phyloP scores from a whole-genome alignment of 2,113 vertebrate genomes.

The Petromus typicus region DNA sequence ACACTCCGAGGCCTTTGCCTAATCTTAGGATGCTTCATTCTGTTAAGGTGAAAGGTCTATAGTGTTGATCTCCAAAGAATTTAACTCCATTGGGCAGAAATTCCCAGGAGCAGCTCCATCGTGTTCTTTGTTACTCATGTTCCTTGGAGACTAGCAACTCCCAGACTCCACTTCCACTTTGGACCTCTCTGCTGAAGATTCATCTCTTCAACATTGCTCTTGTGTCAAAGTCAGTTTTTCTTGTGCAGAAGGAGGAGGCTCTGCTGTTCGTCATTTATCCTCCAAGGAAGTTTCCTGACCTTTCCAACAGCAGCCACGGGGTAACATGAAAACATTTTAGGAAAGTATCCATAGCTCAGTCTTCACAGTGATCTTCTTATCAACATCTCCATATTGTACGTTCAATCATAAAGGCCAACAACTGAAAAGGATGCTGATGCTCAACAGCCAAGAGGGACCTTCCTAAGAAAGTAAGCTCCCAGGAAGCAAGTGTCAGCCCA shows the following conservation, averaged over 20 bases:
- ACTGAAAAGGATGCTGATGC: constrained; percentile 20
- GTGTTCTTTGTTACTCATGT: not conserved
- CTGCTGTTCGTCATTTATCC: not conserved
- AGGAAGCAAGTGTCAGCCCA: constrained; percentile 50
- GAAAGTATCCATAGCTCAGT: constrained; percentile 2
- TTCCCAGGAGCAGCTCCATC: not conserved
- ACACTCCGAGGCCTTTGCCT: not conserved
- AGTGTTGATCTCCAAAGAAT: not conserved
- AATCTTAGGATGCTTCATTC: not conserved
- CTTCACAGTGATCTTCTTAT: constrained; percentile 67
- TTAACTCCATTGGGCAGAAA: not conserved
- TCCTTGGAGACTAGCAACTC: not conserved
- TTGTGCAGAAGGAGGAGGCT: not conserved
- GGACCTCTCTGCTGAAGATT: not conserved
- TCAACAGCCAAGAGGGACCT: not conserved
- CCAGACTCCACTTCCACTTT: not conserved
- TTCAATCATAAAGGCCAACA: constrained; percentile 42
- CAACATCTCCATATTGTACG: not conserved
- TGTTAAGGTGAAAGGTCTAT: not conserved
- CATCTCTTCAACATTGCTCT: not conserved
- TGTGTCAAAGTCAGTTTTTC: not conserved
- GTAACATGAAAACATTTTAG: not conserved
- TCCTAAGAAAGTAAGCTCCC: constrained; percentile 54
- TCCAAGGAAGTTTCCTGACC: constrained; percentile 1
- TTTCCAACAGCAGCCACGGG: not conserved